These are phyloP conservation scores for Lamprotornis superbus DNA, from an alignment of 2,113 vertebrate genomes.

Conservation along the genomic window DNA sequence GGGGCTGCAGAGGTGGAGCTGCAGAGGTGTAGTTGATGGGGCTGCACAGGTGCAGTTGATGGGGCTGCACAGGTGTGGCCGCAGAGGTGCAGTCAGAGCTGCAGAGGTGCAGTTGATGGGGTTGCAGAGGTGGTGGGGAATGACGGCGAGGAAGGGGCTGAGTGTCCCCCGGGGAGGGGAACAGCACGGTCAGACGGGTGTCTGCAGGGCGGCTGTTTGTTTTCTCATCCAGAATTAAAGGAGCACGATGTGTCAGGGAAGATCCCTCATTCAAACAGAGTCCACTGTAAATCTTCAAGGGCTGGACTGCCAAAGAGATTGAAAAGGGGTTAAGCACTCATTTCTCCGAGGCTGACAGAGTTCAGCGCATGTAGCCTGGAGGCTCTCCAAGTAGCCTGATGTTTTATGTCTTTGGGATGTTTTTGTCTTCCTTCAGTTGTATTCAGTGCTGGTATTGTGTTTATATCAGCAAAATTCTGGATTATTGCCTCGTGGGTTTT, in stretches of 20 bases:
- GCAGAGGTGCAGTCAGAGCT: background rate
- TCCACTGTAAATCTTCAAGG: background rate
- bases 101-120: background rate
- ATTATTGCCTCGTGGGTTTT: background rate
- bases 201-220: background rate
- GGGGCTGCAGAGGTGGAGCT: fast-evolving
- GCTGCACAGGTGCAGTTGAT: fast-evolving
- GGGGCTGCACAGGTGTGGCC: fast-evolving
- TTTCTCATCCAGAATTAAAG: background rate
- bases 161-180: fast-evolving
- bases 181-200: fast-evolving
- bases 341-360: background rate
- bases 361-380: conserved; percentile 19
- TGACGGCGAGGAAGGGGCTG: fast-evolving
- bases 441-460: conserved; percentile 44
- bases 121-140: fast-evolving
- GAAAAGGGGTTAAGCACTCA: conserved; percentile 48
- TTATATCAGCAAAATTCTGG: conserved; percentile 49
- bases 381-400: conserved; percentile 50
- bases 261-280: background rate
- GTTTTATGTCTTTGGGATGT: conserved; percentile 63
- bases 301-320: background rate
- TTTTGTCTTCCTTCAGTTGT: conserved; percentile 43
- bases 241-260: background rate
- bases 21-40: fast-evolving